phyloP scores from a whole-genome alignment of 1,140 invertebrate species.

The Atta texana region DNA sequence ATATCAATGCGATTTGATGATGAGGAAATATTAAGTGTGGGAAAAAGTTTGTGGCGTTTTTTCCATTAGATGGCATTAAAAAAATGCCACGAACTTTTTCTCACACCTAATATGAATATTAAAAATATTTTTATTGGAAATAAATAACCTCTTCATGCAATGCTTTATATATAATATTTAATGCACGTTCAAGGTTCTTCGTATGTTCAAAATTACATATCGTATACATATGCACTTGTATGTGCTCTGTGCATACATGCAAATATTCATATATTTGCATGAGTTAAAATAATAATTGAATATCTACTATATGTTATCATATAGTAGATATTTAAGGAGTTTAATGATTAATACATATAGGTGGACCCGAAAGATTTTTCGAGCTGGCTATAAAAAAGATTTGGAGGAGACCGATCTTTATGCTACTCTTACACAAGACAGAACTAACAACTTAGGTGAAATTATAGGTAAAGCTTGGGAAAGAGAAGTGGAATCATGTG shows the following conservation, averaged over 20 bases:
- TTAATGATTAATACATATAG: constrained; percentile 80
- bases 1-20: too few relatives aligned
- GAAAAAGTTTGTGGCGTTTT: too few relatives aligned
- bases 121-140: not conserved
- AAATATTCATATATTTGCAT: not conserved
- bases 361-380: constrained; percentile 87
- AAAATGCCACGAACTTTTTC: too few relatives aligned
- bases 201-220: too few relatives aligned
- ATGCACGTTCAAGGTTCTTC: not conserved
- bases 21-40: too few relatives aligned
- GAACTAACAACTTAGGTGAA: constrained; percentile 87
- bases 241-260: not conserved
- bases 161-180: not conserved
- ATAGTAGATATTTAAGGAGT: not conserved
- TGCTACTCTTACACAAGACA: constrained; percentile 88
- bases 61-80: too few relatives aligned
- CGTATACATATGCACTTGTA: not conserved
- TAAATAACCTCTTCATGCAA: not conserved
- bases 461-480: constrained; percentile 87
- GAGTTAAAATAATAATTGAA: not conserved
- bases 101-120: not conserved
- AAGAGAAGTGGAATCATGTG: constrained; percentile 77
- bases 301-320: not conserved
- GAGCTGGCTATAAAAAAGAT: constrained; percentile 87
- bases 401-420: constrained; percentile 88